Evolutionary conservation across 2,113 vertebrate species (phyloP).

Genomic region (Gracilinanus agilis): DNA sequence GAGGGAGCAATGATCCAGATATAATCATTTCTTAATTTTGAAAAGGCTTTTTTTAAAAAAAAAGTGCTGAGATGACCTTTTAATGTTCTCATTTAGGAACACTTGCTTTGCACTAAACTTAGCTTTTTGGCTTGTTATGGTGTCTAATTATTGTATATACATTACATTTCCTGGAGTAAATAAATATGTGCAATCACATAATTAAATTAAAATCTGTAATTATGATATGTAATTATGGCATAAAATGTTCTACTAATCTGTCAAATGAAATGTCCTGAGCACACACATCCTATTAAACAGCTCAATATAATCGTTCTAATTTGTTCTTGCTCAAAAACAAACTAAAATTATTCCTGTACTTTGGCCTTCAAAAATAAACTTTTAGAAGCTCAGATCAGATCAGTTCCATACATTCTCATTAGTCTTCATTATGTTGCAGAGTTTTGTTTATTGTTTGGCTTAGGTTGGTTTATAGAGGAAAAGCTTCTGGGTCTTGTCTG

Average conservation of each 20-base stretch:
- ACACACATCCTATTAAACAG: slow-evolving; percentile 10
- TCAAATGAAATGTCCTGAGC: slow-evolving; percentile 39
- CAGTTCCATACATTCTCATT: neutral
- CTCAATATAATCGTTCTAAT: slow-evolving; percentile 31
- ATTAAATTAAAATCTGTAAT: slow-evolving; percentile 64
- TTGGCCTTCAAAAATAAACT: slow-evolving; percentile 15
- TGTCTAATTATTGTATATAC: slow-evolving; percentile 63
- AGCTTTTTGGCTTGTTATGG: slow-evolving; percentile 62
- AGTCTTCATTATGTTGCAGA: neutral
- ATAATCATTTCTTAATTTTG: slow-evolving; percentile 39
- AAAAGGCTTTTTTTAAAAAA: slow-evolving; percentile 41
- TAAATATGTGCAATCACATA: slow-evolving; percentile 44
- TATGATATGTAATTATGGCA: slow-evolving; percentile 54
- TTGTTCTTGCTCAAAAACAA: slow-evolving; percentile 33
- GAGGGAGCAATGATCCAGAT: slow-evolving; percentile 1
- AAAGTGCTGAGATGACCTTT: slow-evolving; percentile 32
- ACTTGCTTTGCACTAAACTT: slow-evolving; percentile 18
- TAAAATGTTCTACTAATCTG: slow-evolving; percentile 55
- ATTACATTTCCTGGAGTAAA: slow-evolving; percentile 49
- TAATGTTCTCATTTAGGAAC: slow-evolving; percentile 21
- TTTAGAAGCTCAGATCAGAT: slow-evolving; percentile 13
- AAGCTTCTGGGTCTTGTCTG: slow-evolving; percentile 11
- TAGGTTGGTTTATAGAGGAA: neutral
- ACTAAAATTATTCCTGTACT: slow-evolving; percentile 50
- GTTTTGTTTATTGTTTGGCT: neutral